Conservation (phyloP, 2,888 invertebrate species). For the Amphiduros pacificus region DNA sequence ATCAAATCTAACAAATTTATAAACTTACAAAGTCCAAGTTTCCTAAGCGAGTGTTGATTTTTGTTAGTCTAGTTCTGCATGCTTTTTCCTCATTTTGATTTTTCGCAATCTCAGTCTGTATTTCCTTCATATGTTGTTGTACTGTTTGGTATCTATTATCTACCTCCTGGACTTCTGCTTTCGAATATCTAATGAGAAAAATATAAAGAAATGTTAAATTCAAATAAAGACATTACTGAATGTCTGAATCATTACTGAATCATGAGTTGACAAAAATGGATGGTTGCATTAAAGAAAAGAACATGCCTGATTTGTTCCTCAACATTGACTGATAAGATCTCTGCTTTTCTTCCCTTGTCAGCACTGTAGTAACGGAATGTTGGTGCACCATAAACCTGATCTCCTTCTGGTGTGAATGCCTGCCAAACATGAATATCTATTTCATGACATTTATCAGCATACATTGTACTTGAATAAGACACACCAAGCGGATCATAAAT, state of each 20-base stretch:
- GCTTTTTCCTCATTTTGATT: constrained; percentile 40
- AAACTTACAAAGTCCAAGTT: constrained; percentile 3
- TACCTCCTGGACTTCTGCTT: too few species aligned
- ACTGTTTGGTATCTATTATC: too few species aligned
- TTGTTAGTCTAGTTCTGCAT: constrained; percentile 42
- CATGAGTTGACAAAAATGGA: too few species aligned
- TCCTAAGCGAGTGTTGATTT: constrained; percentile 34
- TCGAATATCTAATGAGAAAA: too few species aligned
- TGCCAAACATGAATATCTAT: constrained; percentile 25
- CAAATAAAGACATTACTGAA: too few species aligned
- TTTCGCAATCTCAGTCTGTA: too few species aligned
- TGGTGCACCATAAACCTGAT: constrained; percentile 46
- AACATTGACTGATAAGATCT: constrained; percentile 46
- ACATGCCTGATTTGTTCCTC: constrained; percentile 48
- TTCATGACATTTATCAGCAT: too few species aligned
- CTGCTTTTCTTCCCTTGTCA: constrained; percentile 37
- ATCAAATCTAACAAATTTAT: not conserved
- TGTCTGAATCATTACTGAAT: too few species aligned
- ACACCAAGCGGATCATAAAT: not conserved
- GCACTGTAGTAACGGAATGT: constrained; percentile 55
- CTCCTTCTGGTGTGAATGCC: constrained; percentile 51
- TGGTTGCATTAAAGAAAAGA: too few species aligned
- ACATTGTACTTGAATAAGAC: too few species aligned
- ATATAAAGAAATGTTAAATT: too few species aligned
- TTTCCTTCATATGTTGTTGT: too few species aligned